These are phyloP conservation scores for Lonchura striata DNA, from an alignment of 2,113 vertebrate genomes.

Conservation along the genomic window DNA sequence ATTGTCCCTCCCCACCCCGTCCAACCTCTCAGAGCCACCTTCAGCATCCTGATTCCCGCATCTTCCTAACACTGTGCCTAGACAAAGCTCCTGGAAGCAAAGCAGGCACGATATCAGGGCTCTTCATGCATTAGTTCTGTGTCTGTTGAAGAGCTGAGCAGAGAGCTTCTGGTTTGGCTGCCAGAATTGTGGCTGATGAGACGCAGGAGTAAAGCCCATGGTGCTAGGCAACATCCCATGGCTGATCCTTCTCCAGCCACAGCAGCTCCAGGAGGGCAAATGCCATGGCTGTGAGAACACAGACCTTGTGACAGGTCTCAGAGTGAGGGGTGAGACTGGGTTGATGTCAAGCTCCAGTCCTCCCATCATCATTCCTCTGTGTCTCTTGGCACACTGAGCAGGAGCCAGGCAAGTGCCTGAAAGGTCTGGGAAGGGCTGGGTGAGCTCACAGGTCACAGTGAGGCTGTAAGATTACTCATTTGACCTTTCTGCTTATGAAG, in stretches of 20 bases:
- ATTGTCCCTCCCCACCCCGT: neutral
- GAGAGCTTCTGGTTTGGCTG: neutral
- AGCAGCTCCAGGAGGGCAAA: neutral
- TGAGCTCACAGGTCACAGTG: neutral
- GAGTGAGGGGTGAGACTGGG: neutral
- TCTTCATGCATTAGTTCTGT: neutral
- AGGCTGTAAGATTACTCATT: conserved; percentile 10
- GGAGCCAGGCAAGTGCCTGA: neutral
- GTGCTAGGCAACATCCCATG: neutral
- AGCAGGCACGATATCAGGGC: neutral
- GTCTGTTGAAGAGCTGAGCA: neutral
- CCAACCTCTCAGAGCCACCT: neutral
- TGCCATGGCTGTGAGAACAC: conserved; percentile 3
- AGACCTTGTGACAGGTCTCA: neutral
- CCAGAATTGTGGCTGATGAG: neutral
- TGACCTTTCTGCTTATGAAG: neutral
- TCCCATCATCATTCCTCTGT: neutral
- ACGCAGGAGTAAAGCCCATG: neutral
- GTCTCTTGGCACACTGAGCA: neutral
- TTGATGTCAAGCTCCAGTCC: neutral
- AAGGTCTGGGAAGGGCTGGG: neutral
- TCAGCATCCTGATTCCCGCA: neutral
- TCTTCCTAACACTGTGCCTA: fast-evolving
- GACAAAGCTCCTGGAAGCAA: neutral
- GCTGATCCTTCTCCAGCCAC: neutral